Base-by-base conservation (phyloP, 2,113 vertebrate species). In the Caranx melampygus region DNA sequence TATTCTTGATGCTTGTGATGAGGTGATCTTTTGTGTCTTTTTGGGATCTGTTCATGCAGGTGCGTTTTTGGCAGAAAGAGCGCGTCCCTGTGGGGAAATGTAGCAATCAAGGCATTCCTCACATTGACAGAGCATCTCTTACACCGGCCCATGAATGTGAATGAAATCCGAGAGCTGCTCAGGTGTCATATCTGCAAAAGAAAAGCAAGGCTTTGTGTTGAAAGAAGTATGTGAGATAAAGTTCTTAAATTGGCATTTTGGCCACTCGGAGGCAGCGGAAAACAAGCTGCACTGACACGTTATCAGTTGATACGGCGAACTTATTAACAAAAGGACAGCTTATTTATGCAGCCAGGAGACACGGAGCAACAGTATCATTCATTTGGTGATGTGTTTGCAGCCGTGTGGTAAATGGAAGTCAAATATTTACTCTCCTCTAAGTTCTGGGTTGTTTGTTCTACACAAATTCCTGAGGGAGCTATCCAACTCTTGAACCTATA, bases 61-160 rank as follows among this genome's bases (percentile, higher is more conserved):
- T 90, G 84, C 18, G 18, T 35, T 21, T 85, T 89, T 84, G 80
- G 80, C 69, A 82, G 54, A 62, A 47, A 76, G 75, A 67, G 57
- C 8, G 79, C 58, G 31, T 90, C 78, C 68, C 76, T 75, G 63
- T 82, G 44, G 52, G 66, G 84, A 89, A 84, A 85, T 77, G 68
- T 37, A 65, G 88, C 64, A 76, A 69, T 78, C 54, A 60, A 64
- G 52, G 68, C 89, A 88, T 91, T 91, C 89, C 87, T 87, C 70
- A 65, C 57, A 44, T 16, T 66, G 72, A 90, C 79, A 74, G 20
- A 77, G 61, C 79, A 68, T 90, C 82, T 60, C 72, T 87, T 59
- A 74, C 70, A 75, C 61, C 82, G 57, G 49, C 31, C 18, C 15
- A 18, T 58, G 67, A 87, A 83, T 82, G 64, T 45, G 4, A 55